Conservation (phyloP, 2,113 vertebrate genomes). For the Ciconia maguari region DNA sequence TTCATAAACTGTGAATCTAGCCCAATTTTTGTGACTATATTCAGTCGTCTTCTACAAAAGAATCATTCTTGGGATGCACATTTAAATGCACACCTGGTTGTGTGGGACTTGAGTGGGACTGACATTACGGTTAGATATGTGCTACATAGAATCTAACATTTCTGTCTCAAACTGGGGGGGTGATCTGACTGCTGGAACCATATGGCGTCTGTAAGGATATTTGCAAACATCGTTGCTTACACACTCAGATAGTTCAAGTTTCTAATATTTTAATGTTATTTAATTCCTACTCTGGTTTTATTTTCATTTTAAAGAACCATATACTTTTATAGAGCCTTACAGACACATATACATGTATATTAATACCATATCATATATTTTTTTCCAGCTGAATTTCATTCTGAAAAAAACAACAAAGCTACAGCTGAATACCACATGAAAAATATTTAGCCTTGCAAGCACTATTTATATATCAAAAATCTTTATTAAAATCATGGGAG, state of each 20-base stretch:
- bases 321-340: background rate
- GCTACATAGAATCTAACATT: background rate
- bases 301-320: slow-evolving; percentile 5
- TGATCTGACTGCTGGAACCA: background rate
- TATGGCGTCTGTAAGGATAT: background rate
- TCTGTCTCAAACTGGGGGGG: background rate
- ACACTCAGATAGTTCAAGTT: background rate
- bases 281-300: background rate
- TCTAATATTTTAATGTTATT: background rate
- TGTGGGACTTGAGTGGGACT: background rate
- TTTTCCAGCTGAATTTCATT: background rate
- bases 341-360: background rate
- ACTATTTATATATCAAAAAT: slow-evolving; percentile 57
- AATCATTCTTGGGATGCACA: background rate
- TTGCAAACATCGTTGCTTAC: background rate
- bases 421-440: slow-evolving; percentile 47
- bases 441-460: slow-evolving; percentile 46
- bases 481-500: slow-evolving; percentile 57
- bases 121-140: background rate
- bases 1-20: background rate
- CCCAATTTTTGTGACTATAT: background rate
- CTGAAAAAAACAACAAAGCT: background rate
- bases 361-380: background rate
- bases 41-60: background rate
- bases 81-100: background rate